Conservation (phyloP, 2,113 vertebrate genomes). For the Grammomys surdaster region DNA sequence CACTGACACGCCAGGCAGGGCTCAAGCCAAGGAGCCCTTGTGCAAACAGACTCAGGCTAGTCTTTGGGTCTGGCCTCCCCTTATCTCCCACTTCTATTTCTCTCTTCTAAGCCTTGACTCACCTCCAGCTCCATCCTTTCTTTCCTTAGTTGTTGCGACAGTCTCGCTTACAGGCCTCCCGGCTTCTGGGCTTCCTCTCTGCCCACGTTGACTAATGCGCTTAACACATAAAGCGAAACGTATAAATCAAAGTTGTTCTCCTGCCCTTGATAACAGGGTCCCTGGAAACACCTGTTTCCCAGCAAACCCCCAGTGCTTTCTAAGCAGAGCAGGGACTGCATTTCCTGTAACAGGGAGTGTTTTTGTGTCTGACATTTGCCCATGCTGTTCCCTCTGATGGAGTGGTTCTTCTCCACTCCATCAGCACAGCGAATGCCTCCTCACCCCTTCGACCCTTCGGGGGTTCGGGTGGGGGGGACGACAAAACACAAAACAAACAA, state of each 20-base stretch:
- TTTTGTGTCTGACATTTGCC: neutral
- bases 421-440: neutral
- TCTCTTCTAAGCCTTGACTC: slow-evolving; percentile 39
- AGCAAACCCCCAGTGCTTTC: neutral
- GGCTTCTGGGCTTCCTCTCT: slow-evolving; percentile 11
- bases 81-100: slow-evolving; percentile 15
- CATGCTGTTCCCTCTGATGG: neutral
- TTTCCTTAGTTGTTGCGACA: neutral
- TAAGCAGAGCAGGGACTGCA: neutral
- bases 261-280: neutral
- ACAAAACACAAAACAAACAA: neutral
- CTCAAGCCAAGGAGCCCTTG: neutral
- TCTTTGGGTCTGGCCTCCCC: slow-evolving; percentile 17
- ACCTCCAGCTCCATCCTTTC: slow-evolving; percentile 10
- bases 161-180: neutral
- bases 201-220: neutral
- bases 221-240: slow-evolving; percentile 51
- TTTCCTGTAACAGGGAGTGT: neutral
- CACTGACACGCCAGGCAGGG: neutral
- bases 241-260: slow-evolving; percentile 48
- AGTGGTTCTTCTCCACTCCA: neutral
- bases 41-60: neutral
- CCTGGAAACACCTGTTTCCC: neutral
- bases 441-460: neutral
- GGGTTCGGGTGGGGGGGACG: too few species aligned